phyloP scores from a whole-genome alignment of 1,140 invertebrate species.

The Drosophila pachea region DNA sequence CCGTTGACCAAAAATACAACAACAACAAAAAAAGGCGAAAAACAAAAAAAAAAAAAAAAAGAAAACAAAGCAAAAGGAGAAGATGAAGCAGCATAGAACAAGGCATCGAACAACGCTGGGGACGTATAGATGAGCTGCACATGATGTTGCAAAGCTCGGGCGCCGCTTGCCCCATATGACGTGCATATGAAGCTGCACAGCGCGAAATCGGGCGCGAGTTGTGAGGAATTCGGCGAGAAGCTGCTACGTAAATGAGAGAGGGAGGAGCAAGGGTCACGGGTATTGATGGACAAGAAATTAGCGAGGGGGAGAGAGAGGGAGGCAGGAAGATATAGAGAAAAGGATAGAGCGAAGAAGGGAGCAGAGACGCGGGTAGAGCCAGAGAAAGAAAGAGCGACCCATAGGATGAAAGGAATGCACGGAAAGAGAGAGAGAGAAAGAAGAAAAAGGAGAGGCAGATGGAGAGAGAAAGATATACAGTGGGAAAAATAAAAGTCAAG shows the following conservation, averaged over 20 bases:
- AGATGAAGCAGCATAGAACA: constrained; percentile 25
- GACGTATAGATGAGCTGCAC: constrained; percentile 48
- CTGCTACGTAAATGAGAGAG: not conserved
- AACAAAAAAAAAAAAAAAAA: not conserved
- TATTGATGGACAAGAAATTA: too few species aligned
- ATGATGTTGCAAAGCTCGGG: constrained; percentile 42
- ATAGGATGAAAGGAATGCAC: too few species aligned
- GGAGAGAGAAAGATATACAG: not conserved
- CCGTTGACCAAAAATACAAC: constrained; percentile 34
- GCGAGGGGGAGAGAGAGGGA: not conserved
- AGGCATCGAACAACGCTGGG: constrained; percentile 42
- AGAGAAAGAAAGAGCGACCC: not conserved
- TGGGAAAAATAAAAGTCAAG: too few species aligned
- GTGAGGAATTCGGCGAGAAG: not conserved
- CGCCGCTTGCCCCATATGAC: constrained; percentile 31
- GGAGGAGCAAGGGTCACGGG: too few species aligned
- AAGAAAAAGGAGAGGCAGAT: not conserved
- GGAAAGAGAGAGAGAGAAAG: not conserved
- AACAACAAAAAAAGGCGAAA: too few species aligned
- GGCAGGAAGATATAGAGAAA: not conserved
- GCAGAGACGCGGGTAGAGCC: not conserved
- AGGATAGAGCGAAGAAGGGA: not conserved
- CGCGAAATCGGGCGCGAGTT: not conserved
- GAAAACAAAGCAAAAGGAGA: not conserved
- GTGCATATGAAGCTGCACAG: constrained; percentile 22